Percentiles rank a stretch among this genome's conserved stretches.
phyloP scores from a whole-genome alignment of 2,113 vertebrate genomes.

The Caretta caretta region DNA sequence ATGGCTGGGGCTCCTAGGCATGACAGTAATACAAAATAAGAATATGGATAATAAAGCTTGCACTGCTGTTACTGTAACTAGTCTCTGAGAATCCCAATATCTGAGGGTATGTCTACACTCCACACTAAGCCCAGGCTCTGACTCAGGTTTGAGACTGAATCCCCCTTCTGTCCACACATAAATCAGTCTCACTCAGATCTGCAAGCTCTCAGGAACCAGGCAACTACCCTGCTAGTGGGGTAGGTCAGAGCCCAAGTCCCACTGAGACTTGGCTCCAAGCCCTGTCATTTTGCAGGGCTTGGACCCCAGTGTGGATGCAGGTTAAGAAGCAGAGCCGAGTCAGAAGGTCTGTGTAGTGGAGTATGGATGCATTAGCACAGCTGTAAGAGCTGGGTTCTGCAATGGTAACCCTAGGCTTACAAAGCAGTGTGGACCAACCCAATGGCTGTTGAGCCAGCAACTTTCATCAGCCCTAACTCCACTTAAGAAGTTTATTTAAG shows the following conservation, averaged over 20 bases:
- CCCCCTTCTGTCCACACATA: neutral
- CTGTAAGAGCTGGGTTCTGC: no score
- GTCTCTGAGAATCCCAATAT: neutral
- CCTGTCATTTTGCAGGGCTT: no score
- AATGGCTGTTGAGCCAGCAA: neutral
- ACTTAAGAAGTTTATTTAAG: neutral
- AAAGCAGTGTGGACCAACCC: neutral
- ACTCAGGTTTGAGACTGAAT: neutral
- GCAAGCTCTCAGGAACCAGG: neutral
- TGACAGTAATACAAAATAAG: neutral
- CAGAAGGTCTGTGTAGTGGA: no score
- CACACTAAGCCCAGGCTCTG: neutral
- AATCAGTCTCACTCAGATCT: neutral
- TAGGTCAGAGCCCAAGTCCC: no score
- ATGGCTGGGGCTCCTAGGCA: no score
- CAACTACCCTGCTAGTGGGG: no score
- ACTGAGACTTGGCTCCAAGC: no score
- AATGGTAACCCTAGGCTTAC: no score
- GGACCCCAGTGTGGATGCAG: no score
- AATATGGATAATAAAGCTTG: neutral
- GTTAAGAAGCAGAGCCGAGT: no score
- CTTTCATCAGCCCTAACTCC: neutral
- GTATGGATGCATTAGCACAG: no score
- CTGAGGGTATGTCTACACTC: neutral
- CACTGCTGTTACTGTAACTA: neutral